phyloP scores from a whole-genome alignment of 2,113 vertebrate genomes.

The Acanthisitta chloris region DNA sequence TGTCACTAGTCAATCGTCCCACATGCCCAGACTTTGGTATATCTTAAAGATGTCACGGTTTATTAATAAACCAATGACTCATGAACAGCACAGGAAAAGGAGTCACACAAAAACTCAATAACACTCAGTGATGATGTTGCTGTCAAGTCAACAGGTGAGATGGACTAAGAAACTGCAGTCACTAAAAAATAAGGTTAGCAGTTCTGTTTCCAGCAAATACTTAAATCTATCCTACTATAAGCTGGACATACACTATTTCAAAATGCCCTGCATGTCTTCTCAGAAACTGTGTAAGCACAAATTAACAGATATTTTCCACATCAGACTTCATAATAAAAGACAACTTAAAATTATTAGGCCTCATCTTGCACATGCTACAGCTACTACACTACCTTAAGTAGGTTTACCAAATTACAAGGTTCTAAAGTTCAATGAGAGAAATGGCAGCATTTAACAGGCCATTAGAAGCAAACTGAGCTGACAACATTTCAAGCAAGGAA shows the following conservation, averaged over 20 bases:
- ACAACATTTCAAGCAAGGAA: background rate
- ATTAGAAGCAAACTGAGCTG: background rate
- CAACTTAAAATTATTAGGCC: background rate
- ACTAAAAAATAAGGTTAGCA: background rate
- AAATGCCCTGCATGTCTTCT: background rate
- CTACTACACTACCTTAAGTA: background rate
- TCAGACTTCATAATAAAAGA: background rate
- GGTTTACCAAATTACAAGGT: background rate
- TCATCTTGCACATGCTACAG: background rate
- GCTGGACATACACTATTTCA: background rate
- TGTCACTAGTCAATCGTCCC: background rate
- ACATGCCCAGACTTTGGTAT: background rate
- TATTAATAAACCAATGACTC: constrained; percentile 29
- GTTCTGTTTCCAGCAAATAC: background rate
- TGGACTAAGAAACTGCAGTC: background rate
- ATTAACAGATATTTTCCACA: background rate
- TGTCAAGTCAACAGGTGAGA: background rate
- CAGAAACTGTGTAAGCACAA: background rate
- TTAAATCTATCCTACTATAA: background rate
- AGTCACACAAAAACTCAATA: background rate
- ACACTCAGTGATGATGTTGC: background rate
- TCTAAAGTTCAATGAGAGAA: background rate
- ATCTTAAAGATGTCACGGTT: background rate
- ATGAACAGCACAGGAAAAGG: background rate
- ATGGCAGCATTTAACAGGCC: background rate